These are phyloP conservation scores for Drosophila melanocephala DNA, from an alignment of 2,888 invertebrate genomes.

Conservation along the genomic window DNA sequence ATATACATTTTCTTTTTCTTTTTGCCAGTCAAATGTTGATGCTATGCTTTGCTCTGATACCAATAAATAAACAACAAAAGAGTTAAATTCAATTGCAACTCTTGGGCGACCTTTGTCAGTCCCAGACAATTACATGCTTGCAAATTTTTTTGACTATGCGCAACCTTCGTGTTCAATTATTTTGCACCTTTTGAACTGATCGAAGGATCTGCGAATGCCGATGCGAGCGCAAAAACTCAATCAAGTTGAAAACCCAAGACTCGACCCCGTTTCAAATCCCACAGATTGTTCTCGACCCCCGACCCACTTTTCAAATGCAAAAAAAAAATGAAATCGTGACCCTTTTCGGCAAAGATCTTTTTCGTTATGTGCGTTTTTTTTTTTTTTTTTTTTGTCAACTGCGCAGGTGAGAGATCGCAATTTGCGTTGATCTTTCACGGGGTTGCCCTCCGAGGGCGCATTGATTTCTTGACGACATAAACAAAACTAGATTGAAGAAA, in stretches of 20 bases:
- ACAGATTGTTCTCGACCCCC: slow-evolving; percentile 40
- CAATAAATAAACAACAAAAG: slow-evolving; percentile 80
- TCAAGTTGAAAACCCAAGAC: slow-evolving; percentile 72
- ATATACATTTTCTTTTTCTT: slow-evolving; percentile 27
- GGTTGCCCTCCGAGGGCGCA: slow-evolving; percentile 54
- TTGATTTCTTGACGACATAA: slow-evolving; percentile 73
- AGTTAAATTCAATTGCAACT: slow-evolving; percentile 76
- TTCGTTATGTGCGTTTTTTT: slow-evolving; percentile 10
- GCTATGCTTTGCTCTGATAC: slow-evolving; percentile 50
- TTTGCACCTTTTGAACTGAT: slow-evolving; percentile 78
- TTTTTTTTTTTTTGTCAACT: slow-evolving; percentile 61
- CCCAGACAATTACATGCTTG: slow-evolving; percentile 84
- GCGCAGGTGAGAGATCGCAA: slow-evolving; percentile 75
- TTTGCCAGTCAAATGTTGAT: slow-evolving; percentile 26
- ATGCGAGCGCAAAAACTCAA: slow-evolving; percentile 73
- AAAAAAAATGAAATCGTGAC: slow-evolving; percentile 45
- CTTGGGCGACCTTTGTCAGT: slow-evolving; percentile 60
- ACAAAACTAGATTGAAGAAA: slow-evolving; percentile 33
- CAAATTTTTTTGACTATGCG: slow-evolving; percentile 75
- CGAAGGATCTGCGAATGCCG: slow-evolving; percentile 53
- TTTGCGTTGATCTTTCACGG: slow-evolving; percentile 62
- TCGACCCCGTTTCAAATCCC: slow-evolving; percentile 56
- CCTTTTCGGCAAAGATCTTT: slow-evolving; percentile 55
- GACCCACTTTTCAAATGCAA: slow-evolving; percentile 62
- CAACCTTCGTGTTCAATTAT: slow-evolving; percentile 75